Evolutionary conservation across 1,140 invertebrate genomes (phyloP).

Genomic region (Tyrophagus putrescentiae): DNA sequence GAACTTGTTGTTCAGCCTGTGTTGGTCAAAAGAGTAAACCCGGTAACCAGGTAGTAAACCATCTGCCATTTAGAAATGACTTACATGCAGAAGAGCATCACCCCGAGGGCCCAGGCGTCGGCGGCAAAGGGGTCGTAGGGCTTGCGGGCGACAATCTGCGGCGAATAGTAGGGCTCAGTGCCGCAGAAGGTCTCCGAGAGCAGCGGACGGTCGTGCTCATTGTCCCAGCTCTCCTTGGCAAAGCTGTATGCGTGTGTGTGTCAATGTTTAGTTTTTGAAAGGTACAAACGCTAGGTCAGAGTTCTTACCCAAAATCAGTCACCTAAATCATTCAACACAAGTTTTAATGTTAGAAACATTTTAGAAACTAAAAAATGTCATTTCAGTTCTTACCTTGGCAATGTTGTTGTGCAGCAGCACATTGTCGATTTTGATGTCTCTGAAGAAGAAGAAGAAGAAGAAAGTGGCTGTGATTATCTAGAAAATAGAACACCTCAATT

Average conservation of each 20-base stretch:
- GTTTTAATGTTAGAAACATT: no score
- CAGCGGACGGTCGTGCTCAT: background rate
- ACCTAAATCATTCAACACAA: no score
- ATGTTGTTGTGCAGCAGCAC: conserved; percentile 11
- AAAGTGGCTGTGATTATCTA: no score
- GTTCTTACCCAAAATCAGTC: conserved; percentile 22
- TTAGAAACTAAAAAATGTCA: no score
- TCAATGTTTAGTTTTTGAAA: no score
- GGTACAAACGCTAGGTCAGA: no score
- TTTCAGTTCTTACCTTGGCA: no score
- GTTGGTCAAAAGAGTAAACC: background rate
- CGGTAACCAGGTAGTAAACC: background rate
- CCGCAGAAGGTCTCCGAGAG: conserved; percentile 17
- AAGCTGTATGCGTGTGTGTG: no score
- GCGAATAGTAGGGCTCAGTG: conserved; percentile 8
- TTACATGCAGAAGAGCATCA: conserved; percentile 60
- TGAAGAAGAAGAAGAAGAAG: no score
- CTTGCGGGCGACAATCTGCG: conserved; percentile 1
- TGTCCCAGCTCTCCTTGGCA: conserved; percentile 1
- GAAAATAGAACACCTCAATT: no score
- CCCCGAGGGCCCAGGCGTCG: conserved; percentile 90
- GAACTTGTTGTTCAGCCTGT: conserved; percentile 29
- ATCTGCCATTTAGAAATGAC: background rate
- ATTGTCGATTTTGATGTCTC: conserved; percentile 21
- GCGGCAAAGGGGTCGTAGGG: conserved; percentile 40